phyloP scores from a whole-genome alignment of 2,113 vertebrate genomes.

The Scortum barcoo region DNA sequence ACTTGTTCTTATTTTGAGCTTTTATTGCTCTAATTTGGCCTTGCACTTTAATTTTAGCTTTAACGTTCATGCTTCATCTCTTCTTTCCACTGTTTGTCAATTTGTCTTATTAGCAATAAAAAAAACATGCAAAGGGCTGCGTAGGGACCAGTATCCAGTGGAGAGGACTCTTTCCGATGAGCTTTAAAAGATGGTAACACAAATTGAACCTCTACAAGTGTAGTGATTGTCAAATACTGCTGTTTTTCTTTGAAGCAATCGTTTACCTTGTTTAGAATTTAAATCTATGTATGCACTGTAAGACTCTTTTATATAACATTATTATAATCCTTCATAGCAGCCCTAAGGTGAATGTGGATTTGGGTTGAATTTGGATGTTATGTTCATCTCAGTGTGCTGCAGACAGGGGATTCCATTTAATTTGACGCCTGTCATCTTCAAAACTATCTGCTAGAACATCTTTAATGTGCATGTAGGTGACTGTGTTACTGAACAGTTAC shows the following conservation, averaged over 20 bases:
- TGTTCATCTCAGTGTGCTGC: neutral
- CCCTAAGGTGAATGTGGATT: neutral
- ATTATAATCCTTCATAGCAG: neutral
- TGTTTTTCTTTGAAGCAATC: neutral
- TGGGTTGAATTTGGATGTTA: neutral
- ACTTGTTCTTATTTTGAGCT: neutral
- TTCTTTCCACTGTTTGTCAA: neutral
- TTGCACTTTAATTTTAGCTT: slow-evolving; percentile 9
- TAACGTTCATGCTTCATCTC: neutral
- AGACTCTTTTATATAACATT: neutral
- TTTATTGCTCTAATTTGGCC: neutral
- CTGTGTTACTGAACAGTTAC: neutral
- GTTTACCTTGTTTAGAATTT: neutral
- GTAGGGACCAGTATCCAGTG: neutral
- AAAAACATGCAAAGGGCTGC: neutral
- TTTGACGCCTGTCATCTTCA: neutral
- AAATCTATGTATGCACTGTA: neutral
- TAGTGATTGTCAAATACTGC: neutral
- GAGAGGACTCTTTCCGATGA: neutral
- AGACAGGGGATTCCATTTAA: neutral
- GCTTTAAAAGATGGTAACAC: neutral
- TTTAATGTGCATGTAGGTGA: neutral
- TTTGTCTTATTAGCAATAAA: slow-evolving; percentile 19
- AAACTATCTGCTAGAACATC: neutral
- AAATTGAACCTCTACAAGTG: neutral